Percentiles rank a stretch among this genome's conserved stretches.
These are phyloP conservation scores for Agelastica alni DNA, from an alignment of 2,888 invertebrate genomes.

Conservation along the genomic window DNA sequence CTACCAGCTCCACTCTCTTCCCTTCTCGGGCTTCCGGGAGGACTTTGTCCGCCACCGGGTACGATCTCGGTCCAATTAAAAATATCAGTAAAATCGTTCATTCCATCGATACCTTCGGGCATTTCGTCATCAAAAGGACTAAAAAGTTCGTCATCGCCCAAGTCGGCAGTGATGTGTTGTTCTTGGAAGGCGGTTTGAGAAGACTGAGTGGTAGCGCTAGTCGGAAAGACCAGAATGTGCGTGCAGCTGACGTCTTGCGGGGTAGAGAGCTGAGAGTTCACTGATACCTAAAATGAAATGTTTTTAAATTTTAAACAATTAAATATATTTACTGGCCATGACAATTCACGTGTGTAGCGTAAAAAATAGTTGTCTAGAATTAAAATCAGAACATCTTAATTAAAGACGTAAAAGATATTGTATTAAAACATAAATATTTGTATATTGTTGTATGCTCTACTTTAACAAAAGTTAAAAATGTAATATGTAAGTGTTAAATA, in stretches of 20 bases:
- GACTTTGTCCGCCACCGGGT: constrained; percentile 63
- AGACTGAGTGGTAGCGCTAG: constrained; percentile 90
- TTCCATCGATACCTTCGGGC: constrained; percentile 63
- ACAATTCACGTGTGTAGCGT: too few species aligned
- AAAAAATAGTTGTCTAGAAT: too few species aligned
- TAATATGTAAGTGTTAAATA: too few species aligned
- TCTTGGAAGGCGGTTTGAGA: constrained; percentile 72
- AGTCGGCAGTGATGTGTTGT: constrained; percentile 68
- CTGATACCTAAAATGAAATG: constrained; percentile 63
- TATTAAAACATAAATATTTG: too few species aligned
- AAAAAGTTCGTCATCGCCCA: constrained; percentile 70
- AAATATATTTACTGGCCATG: too few species aligned
- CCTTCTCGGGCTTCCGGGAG: constrained; percentile 50
- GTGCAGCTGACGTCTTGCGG: constrained; percentile 96
- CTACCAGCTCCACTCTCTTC: constrained; percentile 55
- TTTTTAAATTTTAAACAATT: too few species aligned
- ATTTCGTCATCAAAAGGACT: constrained; percentile 59
- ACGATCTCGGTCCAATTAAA: constrained; percentile 70
- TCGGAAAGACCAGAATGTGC: constrained; percentile 98
- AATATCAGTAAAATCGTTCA: constrained; percentile 77
- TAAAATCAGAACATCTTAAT: too few species aligned
- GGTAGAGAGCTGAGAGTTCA: constrained; percentile 89
- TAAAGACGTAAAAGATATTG: too few species aligned
- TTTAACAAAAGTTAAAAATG: too few species aligned
- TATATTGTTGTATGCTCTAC: too few species aligned